Evolutionary conservation across 2,797 vertebrate species (phyloP).

Genomic region (Poecile montanus): DNA sequence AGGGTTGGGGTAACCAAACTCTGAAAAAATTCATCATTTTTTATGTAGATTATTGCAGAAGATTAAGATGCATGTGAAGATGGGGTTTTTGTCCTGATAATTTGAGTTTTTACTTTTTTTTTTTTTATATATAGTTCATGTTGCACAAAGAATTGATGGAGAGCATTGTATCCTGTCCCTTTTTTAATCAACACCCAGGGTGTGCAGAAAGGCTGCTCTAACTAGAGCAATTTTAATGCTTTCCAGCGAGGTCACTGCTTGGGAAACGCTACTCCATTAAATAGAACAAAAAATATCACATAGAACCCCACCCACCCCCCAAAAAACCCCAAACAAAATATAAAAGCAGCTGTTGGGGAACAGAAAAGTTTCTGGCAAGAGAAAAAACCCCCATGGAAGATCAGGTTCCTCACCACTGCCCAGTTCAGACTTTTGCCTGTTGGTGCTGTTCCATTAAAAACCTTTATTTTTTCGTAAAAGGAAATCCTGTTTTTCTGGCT

Average conservation of each 20-base stretch:
- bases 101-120: rapidly evolving
- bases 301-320: background rate
- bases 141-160: background rate
- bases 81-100: background rate
- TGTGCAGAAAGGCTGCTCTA: background rate
- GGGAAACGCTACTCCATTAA: background rate
- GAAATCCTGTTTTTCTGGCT: background rate
- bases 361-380: background rate
- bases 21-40: background rate
- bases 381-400: rapidly evolving
- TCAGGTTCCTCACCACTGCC: background rate
- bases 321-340: rapidly evolving
- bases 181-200: background rate
- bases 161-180: background rate
- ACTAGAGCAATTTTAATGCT: background rate
- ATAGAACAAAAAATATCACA: background rate
- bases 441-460: background rate
- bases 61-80: background rate
- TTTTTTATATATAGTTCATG: background rate
- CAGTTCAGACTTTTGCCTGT: background rate
- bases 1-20: background rate
- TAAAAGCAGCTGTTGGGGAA: background rate
- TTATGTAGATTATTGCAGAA: background rate
- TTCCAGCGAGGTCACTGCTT: background rate
- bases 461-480: background rate